Evolutionary conservation across 2,888 invertebrate species (phyloP), one percentile per base, ranked within the genome.

Genomic region (Clanis bilineata): DNA sequence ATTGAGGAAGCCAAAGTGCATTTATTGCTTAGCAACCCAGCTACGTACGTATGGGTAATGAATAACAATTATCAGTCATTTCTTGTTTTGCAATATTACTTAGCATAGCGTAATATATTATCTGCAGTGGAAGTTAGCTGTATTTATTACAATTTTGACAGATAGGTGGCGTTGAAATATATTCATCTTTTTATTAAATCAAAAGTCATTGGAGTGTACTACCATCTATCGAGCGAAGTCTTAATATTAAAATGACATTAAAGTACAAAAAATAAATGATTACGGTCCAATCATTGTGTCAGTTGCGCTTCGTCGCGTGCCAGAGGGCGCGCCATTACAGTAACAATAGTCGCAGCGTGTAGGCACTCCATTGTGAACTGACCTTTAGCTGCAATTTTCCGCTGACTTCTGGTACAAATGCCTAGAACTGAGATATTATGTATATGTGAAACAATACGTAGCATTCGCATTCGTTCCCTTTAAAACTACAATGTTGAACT

Each of bases 301-400:
- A 63, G 77, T 75, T 66, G 71, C 79, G 80, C 75, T 71, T 73
- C 76, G 76, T 75, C 79, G 79, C 75, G 73, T 76, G 71, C 67
- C 66, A 83, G 85, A 83, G 83, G 85, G 85, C 80, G 82, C 75
- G 77, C 70, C 69, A 68, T 69, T 70, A 65, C 64, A 62, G 47
- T 65, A 71, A 74, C 74, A 75, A 77, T 76, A 74, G 73, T 73
- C 67, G 68, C 65, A 63, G 62, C 71, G 65, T 76, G 67, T 77
- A 76, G 79, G 66, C 83, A 83, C 76, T 76, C 75, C 71, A 84
- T 82, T 85, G 83, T 85, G 66, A 60, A 73, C 32, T 75, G 80
- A 78, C 83, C 82, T 85, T 82, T 74, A 72, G 43, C 56, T 71
- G 68, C 71, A 76, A 76, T 77, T 75, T 70, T 58, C 41, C 56